A percentile compares a stretch with the other conserved stretches of the same genome.
Conservation (phyloP, 2,797 vertebrate species). For the Meda fulgida region DNA sequence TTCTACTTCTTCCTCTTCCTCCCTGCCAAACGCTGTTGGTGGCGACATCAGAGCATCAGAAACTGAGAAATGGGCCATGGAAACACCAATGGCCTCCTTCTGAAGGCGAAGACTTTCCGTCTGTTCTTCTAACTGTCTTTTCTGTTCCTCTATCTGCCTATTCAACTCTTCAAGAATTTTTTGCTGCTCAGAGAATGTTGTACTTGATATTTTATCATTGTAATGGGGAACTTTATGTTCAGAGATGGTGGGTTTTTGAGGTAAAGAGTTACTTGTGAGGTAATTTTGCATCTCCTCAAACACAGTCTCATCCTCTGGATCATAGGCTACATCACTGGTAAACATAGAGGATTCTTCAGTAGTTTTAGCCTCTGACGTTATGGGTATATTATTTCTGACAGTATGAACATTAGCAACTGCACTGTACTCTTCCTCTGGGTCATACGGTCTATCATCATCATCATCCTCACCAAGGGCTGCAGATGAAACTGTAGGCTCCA, state of each 20-base stretch:
- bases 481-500: constrained; percentile 38
- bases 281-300: constrained; percentile 89
- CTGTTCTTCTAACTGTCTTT: constrained; percentile 91
- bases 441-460: constrained; percentile 92
- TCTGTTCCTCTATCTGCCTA: constrained; percentile 96
- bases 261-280: constrained; percentile 65
- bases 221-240: not conserved
- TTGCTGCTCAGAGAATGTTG: constrained; percentile 90
- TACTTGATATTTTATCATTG: constrained; percentile 66
- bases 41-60: constrained; percentile 94
- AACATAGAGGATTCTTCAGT: constrained; percentile 62
- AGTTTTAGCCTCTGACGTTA: constrained; percentile 60
- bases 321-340: constrained; percentile 91
- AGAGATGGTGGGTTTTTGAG: constrained; percentile 40
- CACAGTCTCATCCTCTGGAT: constrained; percentile 95
- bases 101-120: constrained; percentile 93
- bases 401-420: constrained; percentile 78
- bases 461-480: constrained; percentile 78
- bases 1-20: constrained; percentile 62
- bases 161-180: constrained; percentile 96
- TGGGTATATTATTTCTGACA: constrained; percentile 62
- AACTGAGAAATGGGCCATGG: constrained; percentile 96
- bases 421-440: constrained; percentile 95
- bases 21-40: constrained; percentile 79
- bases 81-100: constrained; percentile 92